Evolutionary conservation across 2,113 vertebrate species (phyloP), one percentile per base, ranked within the genome.

Genomic region (Lontra canadensis): DNA sequence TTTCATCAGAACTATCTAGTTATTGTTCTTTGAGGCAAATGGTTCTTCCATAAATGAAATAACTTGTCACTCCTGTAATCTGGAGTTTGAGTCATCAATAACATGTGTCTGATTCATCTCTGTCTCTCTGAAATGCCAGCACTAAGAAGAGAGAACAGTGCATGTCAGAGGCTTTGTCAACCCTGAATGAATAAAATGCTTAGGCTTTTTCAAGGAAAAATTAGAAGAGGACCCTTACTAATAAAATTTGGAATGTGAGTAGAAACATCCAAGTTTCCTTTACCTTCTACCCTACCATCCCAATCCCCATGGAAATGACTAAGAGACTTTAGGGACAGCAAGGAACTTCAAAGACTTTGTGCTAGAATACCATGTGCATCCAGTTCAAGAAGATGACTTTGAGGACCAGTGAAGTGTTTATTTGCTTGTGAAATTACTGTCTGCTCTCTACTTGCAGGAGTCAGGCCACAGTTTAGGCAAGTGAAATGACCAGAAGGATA

Each of bases 21-120:
- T 95, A 34, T 9, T 94, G 9, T 69, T 82, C 55, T 71, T 73
- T 79, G 69, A 95, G 34, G 52, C 47, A 87, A 95, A 89, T 94
- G 31, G 17, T 91, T 76, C 44, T 74, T 93, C 44, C 31, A 42
- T 12, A 74, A 76, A 61, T 88, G 73, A 95, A 84, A 65, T 90
- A 47, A 85, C 17, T 85, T 85, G 29, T 63, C 20, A 39, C 69
- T 90, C 59, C 79, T 88, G 65, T 79, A 31, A 61, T 88, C 44
- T 95, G 80, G 93, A 96, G 79, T 74, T 88, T 69, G 79, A 82
- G 21, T 90, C 29, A 79, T 91, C 25, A 95, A 10, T 88, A 88
- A 55, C 36, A 59, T 11, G 9, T 67, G 23, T 47, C n/a, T 79
- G 17, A 55, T 61, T 92, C 25, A 52, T 85, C 57, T 96, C 44